These are phyloP conservation scores for Heterotis niloticus DNA, from an alignment of 2,113 vertebrate genomes.

Conservation along the genomic window DNA sequence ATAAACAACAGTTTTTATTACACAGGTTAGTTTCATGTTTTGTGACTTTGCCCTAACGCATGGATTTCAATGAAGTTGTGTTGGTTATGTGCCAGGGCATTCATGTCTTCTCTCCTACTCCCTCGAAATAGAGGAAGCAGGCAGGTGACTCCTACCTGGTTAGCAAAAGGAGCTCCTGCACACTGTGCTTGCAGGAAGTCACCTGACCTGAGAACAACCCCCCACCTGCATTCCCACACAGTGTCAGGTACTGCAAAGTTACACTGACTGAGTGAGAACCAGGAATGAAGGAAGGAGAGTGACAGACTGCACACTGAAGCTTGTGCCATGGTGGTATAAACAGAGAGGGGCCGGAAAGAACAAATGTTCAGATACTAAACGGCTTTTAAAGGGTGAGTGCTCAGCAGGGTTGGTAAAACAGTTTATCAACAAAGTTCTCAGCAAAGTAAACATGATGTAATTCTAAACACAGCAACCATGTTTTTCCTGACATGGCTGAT, in stretches of 20 bases:
- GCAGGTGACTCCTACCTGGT: slow-evolving; percentile 14
- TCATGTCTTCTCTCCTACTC: neutral
- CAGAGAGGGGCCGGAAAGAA: neutral
- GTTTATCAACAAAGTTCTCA: no score
- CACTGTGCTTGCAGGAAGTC: slow-evolving; percentile 4
- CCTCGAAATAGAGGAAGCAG: neutral
- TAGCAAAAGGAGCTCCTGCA: neutral
- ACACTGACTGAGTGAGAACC: neutral
- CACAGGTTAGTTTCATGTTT: neutral
- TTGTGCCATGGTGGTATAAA: neutral
- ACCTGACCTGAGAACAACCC: slow-evolving; percentile 1
- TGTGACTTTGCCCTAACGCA: neutral
- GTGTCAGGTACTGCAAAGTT: slow-evolving; percentile 14
- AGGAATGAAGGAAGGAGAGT: slow-evolving; percentile 1
- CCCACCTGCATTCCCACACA: neutral
- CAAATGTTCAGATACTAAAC: neutral
- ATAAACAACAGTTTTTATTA: neutral
- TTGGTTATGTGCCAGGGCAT: neutral
- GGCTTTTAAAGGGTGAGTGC: neutral
- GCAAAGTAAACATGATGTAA: no score
- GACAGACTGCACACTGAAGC: neutral
- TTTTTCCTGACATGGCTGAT: no score
- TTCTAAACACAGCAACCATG: no score
- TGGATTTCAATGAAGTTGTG: neutral
- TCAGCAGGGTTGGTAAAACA: no score